These are phyloP conservation scores for Amblyopsis rosae DNA, from an alignment of 2,113 vertebrate species.

Conservation along the genomic window DNA sequence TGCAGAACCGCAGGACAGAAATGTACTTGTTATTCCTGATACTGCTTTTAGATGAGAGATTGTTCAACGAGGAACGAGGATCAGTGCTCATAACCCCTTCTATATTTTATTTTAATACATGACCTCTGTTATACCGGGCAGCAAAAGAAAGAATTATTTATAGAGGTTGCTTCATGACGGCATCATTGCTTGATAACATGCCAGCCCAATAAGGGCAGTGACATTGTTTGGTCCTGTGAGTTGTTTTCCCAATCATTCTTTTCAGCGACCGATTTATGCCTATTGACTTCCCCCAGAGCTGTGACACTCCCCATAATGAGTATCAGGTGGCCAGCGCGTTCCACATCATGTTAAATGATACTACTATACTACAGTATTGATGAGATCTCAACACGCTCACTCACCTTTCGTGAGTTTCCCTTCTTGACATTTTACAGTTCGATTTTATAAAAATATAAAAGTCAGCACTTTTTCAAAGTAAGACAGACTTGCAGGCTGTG, in stretches of 20 bases:
- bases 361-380: slow-evolving; percentile 37
- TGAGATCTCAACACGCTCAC: slow-evolving; percentile 35
- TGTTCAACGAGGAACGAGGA: slow-evolving; percentile 26
- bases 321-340: slow-evolving; percentile 27
- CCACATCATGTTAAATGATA: slow-evolving; percentile 53
- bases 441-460: slow-evolving; percentile 5
- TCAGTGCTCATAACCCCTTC: slow-evolving; percentile 15
- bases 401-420: slow-evolving; percentile 21
- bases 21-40: slow-evolving; percentile 42
- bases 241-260: slow-evolving; percentile 41
- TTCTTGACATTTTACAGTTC: slow-evolving; percentile 38
- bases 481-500: not conserved
- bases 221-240: slow-evolving; percentile 23
- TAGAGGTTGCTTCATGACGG: slow-evolving; percentile 2
- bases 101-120: slow-evolving; percentile 30
- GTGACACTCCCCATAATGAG: slow-evolving; percentile 47
- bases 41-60: slow-evolving; percentile 57
- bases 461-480: slow-evolving; percentile 32
- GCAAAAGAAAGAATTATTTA: slow-evolving; percentile 9
- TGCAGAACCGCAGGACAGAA: slow-evolving; percentile 48
- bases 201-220: slow-evolving; percentile 6
- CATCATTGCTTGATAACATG: slow-evolving; percentile 15
- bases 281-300: slow-evolving; percentile 50
- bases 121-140: slow-evolving; percentile 26
- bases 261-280: slow-evolving; percentile 16